Evolutionary conservation across 2,888 invertebrate species (phyloP).

Genomic region (Aporophyla lueneburgensis): DNA sequence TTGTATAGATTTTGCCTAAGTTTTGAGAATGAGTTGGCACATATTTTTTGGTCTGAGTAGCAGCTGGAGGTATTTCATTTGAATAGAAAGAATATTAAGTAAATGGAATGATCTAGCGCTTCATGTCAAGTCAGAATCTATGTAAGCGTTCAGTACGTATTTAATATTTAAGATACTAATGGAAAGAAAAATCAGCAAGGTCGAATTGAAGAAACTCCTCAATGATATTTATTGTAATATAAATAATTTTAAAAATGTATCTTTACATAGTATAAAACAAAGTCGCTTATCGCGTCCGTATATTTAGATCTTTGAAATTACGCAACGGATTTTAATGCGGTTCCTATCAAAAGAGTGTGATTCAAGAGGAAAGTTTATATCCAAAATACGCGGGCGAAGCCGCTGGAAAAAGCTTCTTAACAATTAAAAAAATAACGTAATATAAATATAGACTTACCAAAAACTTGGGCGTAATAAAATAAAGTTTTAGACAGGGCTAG

Average conservation of each 20-base stretch:
- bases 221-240: conserved; percentile 8
- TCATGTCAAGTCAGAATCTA: not conserved
- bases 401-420: not conserved
- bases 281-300: no score
- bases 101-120: not conserved
- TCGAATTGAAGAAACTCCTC: not conserved
- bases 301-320: no score
- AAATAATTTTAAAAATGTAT: not conserved
- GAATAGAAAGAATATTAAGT: not conserved
- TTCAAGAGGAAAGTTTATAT: no score
- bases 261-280: no score
- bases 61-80: not conserved
- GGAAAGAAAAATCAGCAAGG: not conserved
- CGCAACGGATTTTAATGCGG: no score
- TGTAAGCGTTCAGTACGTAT: not conserved
- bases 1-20: conserved; percentile 47
- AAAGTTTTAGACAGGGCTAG: conserved; percentile 42
- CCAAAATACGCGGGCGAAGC: no score
- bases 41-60: conserved; percentile 5
- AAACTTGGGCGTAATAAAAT: conserved; percentile 48
- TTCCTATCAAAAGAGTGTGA: no score
- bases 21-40: conserved; percentile 35
- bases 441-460: conserved; percentile 29
- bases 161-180: not conserved
- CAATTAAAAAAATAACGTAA: conserved; percentile 17